A percentile compares a stretch with the other conserved stretches of the same genome.
Conservation (phyloP, 2,113 vertebrate species). For the Symphodus melops region DNA sequence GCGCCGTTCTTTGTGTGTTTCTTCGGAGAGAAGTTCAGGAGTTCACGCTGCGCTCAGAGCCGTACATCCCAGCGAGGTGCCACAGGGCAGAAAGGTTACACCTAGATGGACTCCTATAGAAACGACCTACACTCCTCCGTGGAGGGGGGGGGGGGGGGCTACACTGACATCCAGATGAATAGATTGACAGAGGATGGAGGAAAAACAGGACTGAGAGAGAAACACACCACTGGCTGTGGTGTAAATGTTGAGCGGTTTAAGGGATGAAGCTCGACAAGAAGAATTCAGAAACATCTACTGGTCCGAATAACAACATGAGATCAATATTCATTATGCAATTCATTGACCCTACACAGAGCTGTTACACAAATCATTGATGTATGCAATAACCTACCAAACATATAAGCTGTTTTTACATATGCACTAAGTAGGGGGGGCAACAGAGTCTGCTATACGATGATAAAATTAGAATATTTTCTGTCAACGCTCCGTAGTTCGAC, state of each 20-base stretch:
- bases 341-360: conserved; percentile 1
- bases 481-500: too few relatives aligned
- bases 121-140: conserved; percentile 49
- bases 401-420: too few relatives aligned
- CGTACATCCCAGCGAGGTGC: conserved; percentile 62
- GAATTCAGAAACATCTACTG: background rate
- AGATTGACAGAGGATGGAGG: conserved; percentile 1
- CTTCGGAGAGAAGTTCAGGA: conserved; percentile 47
- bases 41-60: conserved; percentile 60
- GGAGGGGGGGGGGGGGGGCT: background rate
- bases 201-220: conserved; percentile 15
- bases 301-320: background rate
- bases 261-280: background rate
- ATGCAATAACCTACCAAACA: background rate
- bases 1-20: conserved; percentile 23
- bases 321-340: conserved; percentile 7
- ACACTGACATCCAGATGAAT: conserved; percentile 11
- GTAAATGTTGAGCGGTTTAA: conserved; percentile 11
- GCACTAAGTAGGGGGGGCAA: too few relatives aligned
- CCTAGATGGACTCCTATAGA: conserved; percentile 67
- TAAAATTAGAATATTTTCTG: too few relatives aligned
- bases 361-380: background rate
- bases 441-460: too few relatives aligned
- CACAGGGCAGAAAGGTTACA: conserved; percentile 70
- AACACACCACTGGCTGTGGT: background rate